A percentile compares a stretch with the other conserved stretches of the same genome.
Evolutionary conservation across 2,797 vertebrate species (phyloP).

Genomic region (Rallus crepitans): DNA sequence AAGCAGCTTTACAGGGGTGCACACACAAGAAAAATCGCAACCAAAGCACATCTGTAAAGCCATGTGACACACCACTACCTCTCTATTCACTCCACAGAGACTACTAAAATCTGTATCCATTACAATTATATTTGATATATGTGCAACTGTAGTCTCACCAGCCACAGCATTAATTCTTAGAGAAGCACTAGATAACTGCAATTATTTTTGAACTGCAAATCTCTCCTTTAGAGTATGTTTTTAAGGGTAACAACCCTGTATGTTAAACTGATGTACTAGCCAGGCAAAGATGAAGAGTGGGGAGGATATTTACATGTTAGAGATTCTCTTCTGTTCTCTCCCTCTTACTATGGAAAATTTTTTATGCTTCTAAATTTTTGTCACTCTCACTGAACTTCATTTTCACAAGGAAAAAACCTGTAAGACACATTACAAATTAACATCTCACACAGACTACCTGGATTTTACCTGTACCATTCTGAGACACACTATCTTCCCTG

Average conservation of each 20-base stretch:
- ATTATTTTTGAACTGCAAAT: neutral
- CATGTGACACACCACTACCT: neutral
- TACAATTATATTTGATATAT: neutral
- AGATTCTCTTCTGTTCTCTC: neutral
- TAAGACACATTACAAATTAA: neutral
- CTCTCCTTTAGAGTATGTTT: neutral
- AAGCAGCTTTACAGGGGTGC: neutral
- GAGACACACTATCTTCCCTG: neutral
- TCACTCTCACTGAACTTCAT: neutral
- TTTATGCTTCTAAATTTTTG: neutral
- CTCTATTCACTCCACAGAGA: neutral
- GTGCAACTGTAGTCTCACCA: neutral
- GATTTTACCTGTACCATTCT: neutral
- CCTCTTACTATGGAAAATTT: neutral
- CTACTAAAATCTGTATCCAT: neutral
- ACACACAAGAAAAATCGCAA: neutral
- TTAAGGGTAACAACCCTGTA: neutral
- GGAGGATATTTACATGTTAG: neutral
- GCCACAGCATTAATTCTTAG: neutral
- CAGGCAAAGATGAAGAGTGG: neutral
- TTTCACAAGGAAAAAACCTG: neutral
- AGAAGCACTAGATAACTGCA: neutral
- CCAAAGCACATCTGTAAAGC: neutral
- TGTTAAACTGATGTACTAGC: neutral
- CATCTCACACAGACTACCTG: neutral